Evolutionary conservation across 2,113 vertebrate species (phyloP).

Genomic region (Mastomys coucha): DNA sequence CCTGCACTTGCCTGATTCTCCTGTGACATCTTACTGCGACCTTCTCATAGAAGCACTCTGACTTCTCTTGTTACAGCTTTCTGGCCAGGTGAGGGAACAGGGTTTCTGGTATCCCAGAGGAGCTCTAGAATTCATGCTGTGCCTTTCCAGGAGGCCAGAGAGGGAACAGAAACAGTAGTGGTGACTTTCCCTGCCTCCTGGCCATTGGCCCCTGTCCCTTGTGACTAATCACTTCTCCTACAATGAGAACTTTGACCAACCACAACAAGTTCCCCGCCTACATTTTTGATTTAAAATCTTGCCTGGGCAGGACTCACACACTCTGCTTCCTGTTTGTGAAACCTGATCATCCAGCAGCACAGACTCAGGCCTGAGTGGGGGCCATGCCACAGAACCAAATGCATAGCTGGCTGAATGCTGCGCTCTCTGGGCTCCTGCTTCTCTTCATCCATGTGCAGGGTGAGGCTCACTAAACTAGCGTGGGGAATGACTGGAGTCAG

Average conservation of each 20-base stretch:
- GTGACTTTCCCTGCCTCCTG: too few species aligned
- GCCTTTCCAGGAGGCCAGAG: neutral
- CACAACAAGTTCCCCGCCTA: neutral
- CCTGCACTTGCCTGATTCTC: neutral
- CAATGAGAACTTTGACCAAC: neutral
- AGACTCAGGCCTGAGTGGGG: neutral
- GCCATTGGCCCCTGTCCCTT: neutral
- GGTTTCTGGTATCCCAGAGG: neutral
- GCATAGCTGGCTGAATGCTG: neutral
- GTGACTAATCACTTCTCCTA: too few species aligned
- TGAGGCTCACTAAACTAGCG: neutral
- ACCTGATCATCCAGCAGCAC: neutral
- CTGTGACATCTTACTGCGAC: neutral
- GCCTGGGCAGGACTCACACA: neutral
- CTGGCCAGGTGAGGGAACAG: neutral
- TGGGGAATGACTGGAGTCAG: neutral
- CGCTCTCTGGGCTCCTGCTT: conserved; percentile 10
- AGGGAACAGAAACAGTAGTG: neutral
- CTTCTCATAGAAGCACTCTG: neutral
- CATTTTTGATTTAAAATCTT: neutral
- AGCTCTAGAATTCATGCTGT: neutral
- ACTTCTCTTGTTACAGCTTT: neutral
- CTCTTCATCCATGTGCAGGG: neutral
- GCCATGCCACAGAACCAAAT: neutral
- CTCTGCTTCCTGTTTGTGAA: neutral